Percentiles rank a stretch among this genome's conserved stretches.
phyloP scores from a whole-genome alignment of 1,140 invertebrate genomes.

The Drosophila mauritiana region DNA sequence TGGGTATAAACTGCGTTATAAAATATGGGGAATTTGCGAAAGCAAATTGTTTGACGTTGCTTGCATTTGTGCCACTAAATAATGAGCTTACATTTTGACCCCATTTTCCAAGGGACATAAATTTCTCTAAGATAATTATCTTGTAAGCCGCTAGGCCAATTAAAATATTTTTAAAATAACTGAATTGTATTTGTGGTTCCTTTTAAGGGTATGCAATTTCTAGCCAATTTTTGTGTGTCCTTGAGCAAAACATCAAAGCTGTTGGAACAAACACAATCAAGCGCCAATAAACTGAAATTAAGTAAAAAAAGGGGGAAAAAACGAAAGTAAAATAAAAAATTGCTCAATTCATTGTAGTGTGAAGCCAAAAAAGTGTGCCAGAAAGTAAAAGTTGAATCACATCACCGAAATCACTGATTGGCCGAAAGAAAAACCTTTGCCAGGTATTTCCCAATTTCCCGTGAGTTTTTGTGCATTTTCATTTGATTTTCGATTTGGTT shows the following conservation, averaged over 20 bases:
- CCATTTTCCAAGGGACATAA: conserved; percentile 49
- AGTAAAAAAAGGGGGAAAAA: conserved; percentile 18
- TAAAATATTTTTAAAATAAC: not conserved
- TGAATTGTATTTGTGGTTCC: not conserved
- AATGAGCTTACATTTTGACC: conserved; percentile 66
- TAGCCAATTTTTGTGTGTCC: conserved; percentile 15
- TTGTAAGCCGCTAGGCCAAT: not conserved
- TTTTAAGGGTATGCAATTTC: conserved; percentile 4
- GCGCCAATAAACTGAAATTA: conserved; percentile 17
- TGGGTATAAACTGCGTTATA: conserved; percentile 4
- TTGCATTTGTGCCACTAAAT: conserved; percentile 47
- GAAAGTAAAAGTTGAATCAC: conserved; percentile 75
- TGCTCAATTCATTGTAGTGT: conserved; percentile 15
- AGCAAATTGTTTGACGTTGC: conserved; percentile 40
- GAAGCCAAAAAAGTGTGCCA: conserved; percentile 60
- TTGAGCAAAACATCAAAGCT: conserved; percentile 50
- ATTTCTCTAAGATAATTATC: not conserved
- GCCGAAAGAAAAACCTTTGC: conserved; percentile 57
- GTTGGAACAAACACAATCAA: conserved; percentile 1
- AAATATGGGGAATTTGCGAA: conserved; percentile 29
- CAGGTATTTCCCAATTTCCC: conserved; percentile 71
- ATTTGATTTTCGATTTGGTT: conserved; percentile 12
- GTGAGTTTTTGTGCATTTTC: conserved; percentile 19
- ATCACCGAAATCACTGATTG: conserved; percentile 53
- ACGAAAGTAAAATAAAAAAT: conserved; percentile 35